A percentile compares a stretch with the other conserved stretches of the same genome.
phyloP scores from a whole-genome alignment of 2,888 invertebrate species.

The Atrina japonica region DNA sequence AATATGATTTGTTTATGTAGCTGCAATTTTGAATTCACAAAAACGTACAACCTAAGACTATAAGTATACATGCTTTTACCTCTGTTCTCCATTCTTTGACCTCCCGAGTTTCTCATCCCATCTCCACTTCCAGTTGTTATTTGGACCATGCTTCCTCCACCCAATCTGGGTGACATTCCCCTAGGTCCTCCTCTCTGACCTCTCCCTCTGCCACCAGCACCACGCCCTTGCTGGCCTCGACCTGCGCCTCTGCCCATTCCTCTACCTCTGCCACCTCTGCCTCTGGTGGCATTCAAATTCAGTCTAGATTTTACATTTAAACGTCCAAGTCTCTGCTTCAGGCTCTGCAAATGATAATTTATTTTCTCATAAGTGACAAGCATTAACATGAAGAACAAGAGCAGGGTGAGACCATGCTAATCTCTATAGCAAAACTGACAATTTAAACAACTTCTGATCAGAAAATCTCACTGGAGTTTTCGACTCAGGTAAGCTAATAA shows the following conservation, averaged over 20 bases:
- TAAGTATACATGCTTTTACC: not conserved
- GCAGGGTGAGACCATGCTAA: too few species aligned
- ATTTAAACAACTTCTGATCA: too few species aligned
- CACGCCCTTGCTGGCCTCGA: slow-evolving; percentile 27
- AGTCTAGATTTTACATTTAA: slow-evolving; percentile 68
- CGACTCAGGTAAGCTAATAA: too few species aligned
- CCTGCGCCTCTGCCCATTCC: slow-evolving; percentile 33
- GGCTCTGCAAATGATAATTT: slow-evolving; percentile 36
- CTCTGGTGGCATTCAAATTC: slow-evolving; percentile 60
- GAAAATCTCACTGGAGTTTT: too few species aligned
- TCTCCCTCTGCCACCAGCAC: slow-evolving; percentile 35
- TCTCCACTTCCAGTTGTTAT: slow-evolving; percentile 36
- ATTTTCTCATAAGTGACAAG: not conserved
- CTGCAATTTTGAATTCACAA: too few species aligned
- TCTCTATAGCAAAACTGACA: too few species aligned
- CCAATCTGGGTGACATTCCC: not conserved
- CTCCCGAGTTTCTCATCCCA: slow-evolving; percentile 42
- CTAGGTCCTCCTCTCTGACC: slow-evolving; percentile 45
- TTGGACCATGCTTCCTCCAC: slow-evolving; percentile 22
- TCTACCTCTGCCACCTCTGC: slow-evolving; percentile 58
- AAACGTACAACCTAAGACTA: too few species aligned
- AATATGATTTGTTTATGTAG: too few species aligned
- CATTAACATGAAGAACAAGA: too few species aligned
- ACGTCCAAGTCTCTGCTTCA: slow-evolving; percentile 57
- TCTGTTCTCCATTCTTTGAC: slow-evolving; percentile 21